Evolutionary conservation across 2,797 vertebrate species (phyloP), one percentile per base, ranked within the genome.

Genomic region (Distichodus sexfasciatus): DNA sequence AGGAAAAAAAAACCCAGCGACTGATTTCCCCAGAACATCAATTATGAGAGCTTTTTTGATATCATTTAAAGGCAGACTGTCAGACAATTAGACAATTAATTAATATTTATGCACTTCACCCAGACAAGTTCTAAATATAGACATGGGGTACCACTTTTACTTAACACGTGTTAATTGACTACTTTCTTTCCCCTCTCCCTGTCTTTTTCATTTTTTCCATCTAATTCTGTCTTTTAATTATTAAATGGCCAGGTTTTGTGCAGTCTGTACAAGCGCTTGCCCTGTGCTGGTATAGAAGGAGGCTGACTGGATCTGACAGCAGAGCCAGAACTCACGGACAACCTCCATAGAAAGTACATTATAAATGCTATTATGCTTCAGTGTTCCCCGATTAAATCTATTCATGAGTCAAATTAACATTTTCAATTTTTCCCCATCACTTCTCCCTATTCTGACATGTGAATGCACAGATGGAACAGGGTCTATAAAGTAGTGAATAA

Each of bases 331-430:
- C 51, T 67, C 80, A 83, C 74, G 76, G 77, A 72, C 76, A 81
- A 71, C 66, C 74, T 69, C 83, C 28, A 24, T 66, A 66, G 65
- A 79, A 69, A 72, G 70, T 81, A 70, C 79, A 86, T 87, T 84
- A 84, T 81, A 78, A 79, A 82, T 78, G 79, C 78, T 82, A 77
- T 83, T 83, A 89, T 64, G 84, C 86, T 83, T 84, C 81, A 65
- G 67, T 75, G 85, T 88, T 84, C 84, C 85, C 80, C 82, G 76
- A 89, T 90, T 88, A 89, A 87, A 90, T 87, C 81, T 84, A 82
- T 80, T 86, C 83, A 85, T 85, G 85, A 89, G 87, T 88, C 83
- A 90, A 90, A 90, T 90, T 82, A 87, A 78, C 81, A 82, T 83
- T 82, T 76, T 55, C 40, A 8, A 26, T 17, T 44, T 23, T 41